Conservation (phyloP, 2,113 vertebrate species). For the Lipophrys pholis region DNA sequence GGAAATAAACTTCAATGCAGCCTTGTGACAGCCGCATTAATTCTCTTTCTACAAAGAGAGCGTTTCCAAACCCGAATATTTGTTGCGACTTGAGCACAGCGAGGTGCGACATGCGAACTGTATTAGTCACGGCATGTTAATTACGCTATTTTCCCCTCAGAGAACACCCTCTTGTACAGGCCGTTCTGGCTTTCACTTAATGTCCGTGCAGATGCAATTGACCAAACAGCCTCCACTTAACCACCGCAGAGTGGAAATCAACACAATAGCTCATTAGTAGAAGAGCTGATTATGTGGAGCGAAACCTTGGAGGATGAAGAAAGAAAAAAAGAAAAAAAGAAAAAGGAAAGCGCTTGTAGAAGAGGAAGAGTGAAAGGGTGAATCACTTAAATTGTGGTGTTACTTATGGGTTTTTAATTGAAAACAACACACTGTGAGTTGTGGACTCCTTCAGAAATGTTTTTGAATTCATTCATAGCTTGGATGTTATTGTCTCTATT, state of each 20-base stretch:
- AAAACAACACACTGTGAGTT: neutral
- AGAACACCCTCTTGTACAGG: neutral
- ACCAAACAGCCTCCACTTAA: conserved; percentile 8
- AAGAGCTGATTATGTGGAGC: neutral
- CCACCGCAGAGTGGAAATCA: conserved; percentile 1
- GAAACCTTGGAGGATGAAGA: neutral
- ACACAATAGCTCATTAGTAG: neutral
- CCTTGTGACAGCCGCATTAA: conserved; percentile 26
- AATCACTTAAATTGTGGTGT: neutral
- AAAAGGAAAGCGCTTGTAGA: neutral
- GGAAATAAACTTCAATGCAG: conserved; percentile 45
- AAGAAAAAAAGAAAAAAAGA: too few species aligned
- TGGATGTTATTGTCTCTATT: too few species aligned
- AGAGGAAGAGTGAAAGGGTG: neutral
- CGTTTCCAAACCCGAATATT: conserved; percentile 16
- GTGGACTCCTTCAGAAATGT: neutral
- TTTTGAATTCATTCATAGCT: neutral
- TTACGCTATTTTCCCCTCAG: neutral
- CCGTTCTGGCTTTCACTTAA: conserved; percentile 3
- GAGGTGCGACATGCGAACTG: conserved; percentile 2
- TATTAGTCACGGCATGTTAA: conserved; percentile 16
- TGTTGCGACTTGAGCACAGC: conserved; percentile 1
- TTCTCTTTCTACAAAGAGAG: conserved; percentile 20
- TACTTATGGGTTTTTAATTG: neutral
- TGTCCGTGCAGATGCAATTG: conserved; percentile 7